Evolutionary conservation across 2,797 vertebrate species (phyloP), one percentile per base, ranked within the genome.

Genomic region (Lateolabrax maculatus): DNA sequence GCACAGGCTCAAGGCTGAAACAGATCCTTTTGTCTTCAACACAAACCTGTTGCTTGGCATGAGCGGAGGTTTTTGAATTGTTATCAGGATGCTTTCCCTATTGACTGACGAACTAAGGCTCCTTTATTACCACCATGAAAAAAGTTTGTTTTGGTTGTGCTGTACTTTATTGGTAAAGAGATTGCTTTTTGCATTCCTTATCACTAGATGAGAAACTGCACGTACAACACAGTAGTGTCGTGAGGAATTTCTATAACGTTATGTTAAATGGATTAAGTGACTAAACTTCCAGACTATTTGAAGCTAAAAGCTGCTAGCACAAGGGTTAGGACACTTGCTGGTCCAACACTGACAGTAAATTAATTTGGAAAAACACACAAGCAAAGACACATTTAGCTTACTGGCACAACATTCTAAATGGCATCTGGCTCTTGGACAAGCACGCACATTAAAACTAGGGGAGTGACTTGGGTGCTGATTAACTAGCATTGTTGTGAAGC

Each of bases 1-100:
- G 79, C 81, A 77, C 86, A 84, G 53, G 23, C 71, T 71, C 66
- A 18, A 60, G 44, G 55, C 43, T 73, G 51, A 83, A 82, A 87
- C 52, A 29, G 65, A 90, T 87, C 46, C 66, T 21, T 88, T 82
- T 84, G 85, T 93, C 79, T 83, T 67, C 29, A 13, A 34, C 15
- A 83, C 39, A 86, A 78, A 77, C 46, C 55, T 56, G 41, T 62
- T 83, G 67, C 75, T 84, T 39, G 67, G 62, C 60, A 78, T 73
- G 70, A 67, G 34, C 48, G 39, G 21, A 49, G 36, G 4, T 13
- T 61, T 81, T 73, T 66, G 44, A 57, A 73, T 69, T 41, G 52
- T 55, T 77, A 78, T 71, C 29, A 58, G 57, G 23, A 71, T 37
- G 34, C 29, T 61, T 66, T 71, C 27, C 6, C 65, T 70, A 53